These are phyloP conservation scores for Anabacerthia variegaticeps DNA, from an alignment of 2,797 vertebrate species.

Conservation along the genomic window DNA sequence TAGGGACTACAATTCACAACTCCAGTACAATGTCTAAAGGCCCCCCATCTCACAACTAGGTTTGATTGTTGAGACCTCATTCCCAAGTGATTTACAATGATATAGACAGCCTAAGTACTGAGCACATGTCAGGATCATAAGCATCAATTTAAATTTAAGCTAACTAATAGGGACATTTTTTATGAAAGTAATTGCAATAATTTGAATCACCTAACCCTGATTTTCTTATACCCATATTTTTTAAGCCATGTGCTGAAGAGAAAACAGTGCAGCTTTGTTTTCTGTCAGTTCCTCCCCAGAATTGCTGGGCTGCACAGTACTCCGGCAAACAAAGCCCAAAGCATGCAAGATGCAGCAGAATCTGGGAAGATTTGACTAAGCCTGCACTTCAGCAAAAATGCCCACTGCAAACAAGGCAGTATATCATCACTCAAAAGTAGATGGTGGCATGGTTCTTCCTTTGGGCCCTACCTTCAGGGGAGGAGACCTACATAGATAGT, in stretches of 20 bases:
- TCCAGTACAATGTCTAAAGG: not conserved
- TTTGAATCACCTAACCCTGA: not conserved
- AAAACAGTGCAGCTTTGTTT: not conserved
- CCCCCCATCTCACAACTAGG: not conserved
- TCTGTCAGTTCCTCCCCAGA: not conserved
- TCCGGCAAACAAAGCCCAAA: not conserved
- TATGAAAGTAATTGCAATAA: not conserved
- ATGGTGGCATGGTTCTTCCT: not conserved
- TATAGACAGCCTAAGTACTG: not conserved
- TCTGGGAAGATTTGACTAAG: not conserved
- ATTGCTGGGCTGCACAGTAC: not conserved
- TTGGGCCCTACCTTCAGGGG: not conserved
- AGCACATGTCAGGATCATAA: not conserved
- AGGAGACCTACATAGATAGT: not conserved
- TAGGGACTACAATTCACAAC: not conserved
- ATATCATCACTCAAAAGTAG: not conserved
- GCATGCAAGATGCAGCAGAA: not conserved
- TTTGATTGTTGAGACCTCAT: not conserved
- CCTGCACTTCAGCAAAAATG: not conserved
- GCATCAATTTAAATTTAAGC: not conserved
- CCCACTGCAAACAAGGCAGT: not conserved
- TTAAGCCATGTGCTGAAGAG: not conserved
- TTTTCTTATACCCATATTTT: not conserved
- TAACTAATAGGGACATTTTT: not conserved
- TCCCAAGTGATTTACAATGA: not conserved